Conservation (phyloP, 2,113 vertebrate species). For the Naja naja region DNA sequence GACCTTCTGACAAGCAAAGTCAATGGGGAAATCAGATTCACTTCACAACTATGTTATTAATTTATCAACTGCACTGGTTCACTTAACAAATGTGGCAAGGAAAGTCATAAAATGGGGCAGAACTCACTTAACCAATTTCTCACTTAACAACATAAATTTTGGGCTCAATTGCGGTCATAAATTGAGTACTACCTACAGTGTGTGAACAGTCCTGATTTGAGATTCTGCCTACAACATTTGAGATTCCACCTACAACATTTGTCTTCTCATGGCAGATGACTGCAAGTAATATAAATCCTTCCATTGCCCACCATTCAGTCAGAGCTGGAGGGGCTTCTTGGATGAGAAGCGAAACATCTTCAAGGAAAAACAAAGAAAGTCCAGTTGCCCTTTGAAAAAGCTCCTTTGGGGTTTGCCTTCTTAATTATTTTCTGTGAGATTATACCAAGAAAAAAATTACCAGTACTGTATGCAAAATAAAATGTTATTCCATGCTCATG, state of each 20-base stretch:
- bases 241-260: constrained; percentile 4
- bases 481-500: background rate
- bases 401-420: background rate
- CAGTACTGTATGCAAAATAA: background rate
- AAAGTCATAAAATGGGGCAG: too few species aligned
- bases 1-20: too few species aligned
- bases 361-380: background rate
- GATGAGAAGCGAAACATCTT: background rate
- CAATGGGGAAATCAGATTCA: too few species aligned
- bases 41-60: too few species aligned
- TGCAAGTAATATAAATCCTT: background rate
- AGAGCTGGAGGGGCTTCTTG: background rate
- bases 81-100: too few species aligned
- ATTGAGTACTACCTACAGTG: background rate
- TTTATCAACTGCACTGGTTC: too few species aligned
- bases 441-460: background rate
- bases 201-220: constrained; percentile 9
- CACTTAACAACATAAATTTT: too few species aligned
- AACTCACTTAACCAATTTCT: too few species aligned
- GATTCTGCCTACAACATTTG: constrained; percentile 1
- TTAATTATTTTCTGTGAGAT: background rate
- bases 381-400: background rate
- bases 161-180: too few species aligned
- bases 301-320: background rate
- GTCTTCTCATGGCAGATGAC: background rate